Evolutionary conservation across 2,113 vertebrate species (phyloP).

Genomic region (Perognathus longimembris): DNA sequence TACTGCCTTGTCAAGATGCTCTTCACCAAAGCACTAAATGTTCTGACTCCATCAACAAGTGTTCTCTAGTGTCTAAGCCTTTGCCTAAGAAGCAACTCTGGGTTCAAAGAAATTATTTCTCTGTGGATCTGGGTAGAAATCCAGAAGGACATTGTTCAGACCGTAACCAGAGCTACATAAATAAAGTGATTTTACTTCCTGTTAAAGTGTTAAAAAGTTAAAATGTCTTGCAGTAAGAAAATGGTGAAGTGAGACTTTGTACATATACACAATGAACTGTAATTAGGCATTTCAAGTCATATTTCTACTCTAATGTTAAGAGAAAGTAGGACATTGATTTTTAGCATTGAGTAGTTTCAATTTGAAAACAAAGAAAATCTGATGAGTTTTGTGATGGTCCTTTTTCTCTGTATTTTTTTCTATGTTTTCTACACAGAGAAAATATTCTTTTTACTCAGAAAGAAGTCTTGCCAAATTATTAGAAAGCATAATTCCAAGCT

Average conservation of each 20-base stretch:
- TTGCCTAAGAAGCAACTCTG: neutral
- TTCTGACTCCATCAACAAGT: neutral
- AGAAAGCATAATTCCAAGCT: neutral
- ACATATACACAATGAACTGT: neutral
- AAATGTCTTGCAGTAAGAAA: neutral
- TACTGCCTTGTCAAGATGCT: neutral
- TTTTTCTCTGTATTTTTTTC: slow-evolving; percentile 21
- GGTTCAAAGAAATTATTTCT: neutral
- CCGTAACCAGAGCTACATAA: neutral
- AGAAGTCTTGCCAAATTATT: neutral
- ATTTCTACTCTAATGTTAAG: neutral
- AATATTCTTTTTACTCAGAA: neutral
- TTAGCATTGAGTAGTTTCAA: neutral
- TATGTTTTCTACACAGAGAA: neutral
- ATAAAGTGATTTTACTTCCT: neutral
- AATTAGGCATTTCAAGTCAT: neutral
- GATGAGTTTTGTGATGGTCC: neutral
- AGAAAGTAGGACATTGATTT: neutral
- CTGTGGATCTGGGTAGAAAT: neutral
- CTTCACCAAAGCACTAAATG: neutral
- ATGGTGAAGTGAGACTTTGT: neutral
- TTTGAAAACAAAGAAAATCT: neutral
- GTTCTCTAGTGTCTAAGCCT: neutral
- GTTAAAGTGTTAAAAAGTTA: neutral
- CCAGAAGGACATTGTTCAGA: neutral